Conservation (phyloP, 2,113 vertebrate species). For the Myotis brandtii region DNA sequence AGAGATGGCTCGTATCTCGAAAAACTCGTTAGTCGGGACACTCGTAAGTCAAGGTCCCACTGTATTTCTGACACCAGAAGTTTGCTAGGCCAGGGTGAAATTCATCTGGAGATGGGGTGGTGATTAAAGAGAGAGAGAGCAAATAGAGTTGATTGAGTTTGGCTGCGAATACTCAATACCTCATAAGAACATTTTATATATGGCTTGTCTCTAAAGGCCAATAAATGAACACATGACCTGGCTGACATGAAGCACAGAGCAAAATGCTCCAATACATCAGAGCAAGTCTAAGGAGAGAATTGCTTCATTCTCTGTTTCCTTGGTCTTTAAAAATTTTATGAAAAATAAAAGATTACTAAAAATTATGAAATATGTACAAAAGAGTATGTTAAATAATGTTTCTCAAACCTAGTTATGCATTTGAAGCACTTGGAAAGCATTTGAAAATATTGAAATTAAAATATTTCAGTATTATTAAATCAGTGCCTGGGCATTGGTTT, state of each 20-base stretch:
- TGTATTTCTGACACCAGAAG: neutral
- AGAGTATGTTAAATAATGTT: neutral
- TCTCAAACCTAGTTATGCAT: neutral
- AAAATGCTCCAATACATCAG: constrained; percentile 19
- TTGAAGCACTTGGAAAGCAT: neutral
- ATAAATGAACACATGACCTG: neutral
- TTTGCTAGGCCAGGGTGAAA: neutral
- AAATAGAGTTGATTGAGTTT: neutral
- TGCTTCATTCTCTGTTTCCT: constrained; percentile 16
- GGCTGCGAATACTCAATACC: constrained; percentile 14
- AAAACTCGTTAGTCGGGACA: no score
- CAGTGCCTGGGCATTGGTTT: neutral
- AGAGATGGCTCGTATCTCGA: no score
- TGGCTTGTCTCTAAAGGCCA: constrained; percentile 34
- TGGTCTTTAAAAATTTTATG: neutral
- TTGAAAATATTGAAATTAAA: neutral
- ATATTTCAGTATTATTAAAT: neutral
- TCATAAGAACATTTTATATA: constrained; percentile 32
- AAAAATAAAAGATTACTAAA: neutral
- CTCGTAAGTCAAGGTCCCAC: no score
- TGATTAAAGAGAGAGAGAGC: constrained; percentile 51
- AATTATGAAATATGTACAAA: neutral
- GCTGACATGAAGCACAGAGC: neutral
- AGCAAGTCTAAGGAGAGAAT: neutral
- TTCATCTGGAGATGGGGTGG: neutral